Conservation (phyloP, 2,888 invertebrate species). For the Tolmerus cingulatus region DNA sequence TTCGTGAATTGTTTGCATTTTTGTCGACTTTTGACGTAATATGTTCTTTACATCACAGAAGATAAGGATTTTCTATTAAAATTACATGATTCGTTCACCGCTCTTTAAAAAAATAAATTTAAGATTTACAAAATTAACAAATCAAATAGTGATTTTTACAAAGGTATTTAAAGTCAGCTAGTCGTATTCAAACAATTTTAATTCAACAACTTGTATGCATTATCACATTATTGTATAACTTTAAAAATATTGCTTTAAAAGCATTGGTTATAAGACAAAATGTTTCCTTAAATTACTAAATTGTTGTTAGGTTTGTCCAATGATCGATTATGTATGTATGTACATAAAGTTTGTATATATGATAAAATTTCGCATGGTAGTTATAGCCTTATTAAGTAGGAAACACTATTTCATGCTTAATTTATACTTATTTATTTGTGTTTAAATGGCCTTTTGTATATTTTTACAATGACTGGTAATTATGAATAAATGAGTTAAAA, state of each 20-base stretch:
- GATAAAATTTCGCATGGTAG: not conserved
- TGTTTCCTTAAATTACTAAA: not conserved
- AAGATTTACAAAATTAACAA: not conserved
- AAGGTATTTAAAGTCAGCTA: not conserved
- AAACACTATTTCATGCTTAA: not conserved
- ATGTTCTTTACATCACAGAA: not conserved
- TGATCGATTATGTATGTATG: not conserved
- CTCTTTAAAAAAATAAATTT: too few species aligned
- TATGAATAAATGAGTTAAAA: not conserved
- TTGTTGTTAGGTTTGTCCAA: not conserved
- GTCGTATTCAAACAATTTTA: not conserved
- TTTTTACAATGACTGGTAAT: not conserved
- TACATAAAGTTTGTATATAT: not conserved
- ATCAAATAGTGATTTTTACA: not conserved
- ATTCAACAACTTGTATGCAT: not conserved
- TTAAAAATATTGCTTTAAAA: not conserved
- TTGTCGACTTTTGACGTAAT: not conserved
- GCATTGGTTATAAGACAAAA: not conserved
- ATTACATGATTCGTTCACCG: not conserved
- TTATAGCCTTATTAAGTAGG: not conserved
- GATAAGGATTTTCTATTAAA: not conserved
- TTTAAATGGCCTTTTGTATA: not conserved
- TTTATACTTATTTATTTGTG: not conserved
- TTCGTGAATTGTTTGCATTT: not conserved
- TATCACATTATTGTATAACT: not conserved